Base-by-base conservation (phyloP, 2,113 vertebrate species). In the Trichechus manatus region DNA sequence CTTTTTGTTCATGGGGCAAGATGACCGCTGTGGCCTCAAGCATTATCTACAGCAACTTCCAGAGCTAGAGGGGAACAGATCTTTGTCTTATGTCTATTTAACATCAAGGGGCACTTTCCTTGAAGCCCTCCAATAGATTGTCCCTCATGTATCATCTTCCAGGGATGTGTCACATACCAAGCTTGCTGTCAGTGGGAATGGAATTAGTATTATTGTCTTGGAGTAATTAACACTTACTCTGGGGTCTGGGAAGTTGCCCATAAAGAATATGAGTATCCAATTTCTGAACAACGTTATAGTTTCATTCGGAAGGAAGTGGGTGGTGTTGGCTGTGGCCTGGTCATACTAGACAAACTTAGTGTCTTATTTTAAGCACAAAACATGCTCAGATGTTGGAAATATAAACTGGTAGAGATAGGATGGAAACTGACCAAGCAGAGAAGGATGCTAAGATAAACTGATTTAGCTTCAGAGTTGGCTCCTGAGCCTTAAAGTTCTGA, bases 141-240 rank as follows among this genome's bases (percentile, higher is more conserved):
- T 77, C 13, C 20, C 15, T 64, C 64, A 1, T 63, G n/a, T 70
- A 23, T 84, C 27, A 92, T 33, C 72, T 61, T 20, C 23, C 64
- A 92, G 33, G 17, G 3, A 6, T 84, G 3, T 86, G 33, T 44
- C 47, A 84, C n/a, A 59, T 39, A 27, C 31, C 31, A 80, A 64
- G 15, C 56, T 92, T 87, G 31, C 31, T 64, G 1, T 39, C 66
- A 27, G 2, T 31, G 25, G 72, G 29, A 90, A 87, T 84, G 20
- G 33, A 88, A 81, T 70, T 75, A 63, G 6, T 92, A 0, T 61
- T 25, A 89, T 33, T 79, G 17, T 42, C 91, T 86, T 42, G 11
- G 50, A 64, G 27, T 68, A 86, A 89, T 79, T 86, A 85, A 59
- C 33, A 61, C 36, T 84, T 92, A 63, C n/a, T 63, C 64, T 88